Conservation (phyloP, 2,113 vertebrate genomes). For the Anthoscopus minutus region DNA sequence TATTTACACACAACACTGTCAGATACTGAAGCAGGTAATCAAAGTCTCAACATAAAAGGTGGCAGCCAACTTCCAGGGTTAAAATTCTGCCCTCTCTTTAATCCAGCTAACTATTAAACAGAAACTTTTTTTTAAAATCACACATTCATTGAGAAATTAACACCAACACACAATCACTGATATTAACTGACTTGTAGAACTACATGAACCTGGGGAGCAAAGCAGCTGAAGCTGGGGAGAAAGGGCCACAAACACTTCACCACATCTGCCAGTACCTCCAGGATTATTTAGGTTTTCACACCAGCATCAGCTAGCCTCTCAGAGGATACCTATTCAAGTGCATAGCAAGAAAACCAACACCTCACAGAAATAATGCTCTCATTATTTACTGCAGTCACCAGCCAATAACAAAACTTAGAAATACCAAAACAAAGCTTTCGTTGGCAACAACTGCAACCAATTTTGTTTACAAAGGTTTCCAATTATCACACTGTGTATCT, state of each 20-base stretch:
- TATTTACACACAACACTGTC: neutral
- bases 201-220: accelerated
- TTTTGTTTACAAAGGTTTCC: neutral
- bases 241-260: neutral
- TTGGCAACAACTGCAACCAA: neutral
- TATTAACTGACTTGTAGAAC: neutral
- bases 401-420: neutral
- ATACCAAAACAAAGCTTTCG: neutral
- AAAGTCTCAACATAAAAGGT: neutral
- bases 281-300: neutral
- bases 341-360: neutral
- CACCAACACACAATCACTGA: neutral
- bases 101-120: neutral
- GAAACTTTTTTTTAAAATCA: neutral
- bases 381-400: neutral
- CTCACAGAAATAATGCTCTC: neutral
- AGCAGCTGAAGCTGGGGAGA: neutral
- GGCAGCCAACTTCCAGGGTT: neutral
- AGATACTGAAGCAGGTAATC: neutral
- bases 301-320: neutral
- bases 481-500: neutral
- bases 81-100: neutral
- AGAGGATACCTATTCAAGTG: neutral
- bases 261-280: neutral
- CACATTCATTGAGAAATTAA: neutral